Base-by-base conservation (phyloP, 2,113 vertebrate genomes). In the Talpa occidentalis region DNA sequence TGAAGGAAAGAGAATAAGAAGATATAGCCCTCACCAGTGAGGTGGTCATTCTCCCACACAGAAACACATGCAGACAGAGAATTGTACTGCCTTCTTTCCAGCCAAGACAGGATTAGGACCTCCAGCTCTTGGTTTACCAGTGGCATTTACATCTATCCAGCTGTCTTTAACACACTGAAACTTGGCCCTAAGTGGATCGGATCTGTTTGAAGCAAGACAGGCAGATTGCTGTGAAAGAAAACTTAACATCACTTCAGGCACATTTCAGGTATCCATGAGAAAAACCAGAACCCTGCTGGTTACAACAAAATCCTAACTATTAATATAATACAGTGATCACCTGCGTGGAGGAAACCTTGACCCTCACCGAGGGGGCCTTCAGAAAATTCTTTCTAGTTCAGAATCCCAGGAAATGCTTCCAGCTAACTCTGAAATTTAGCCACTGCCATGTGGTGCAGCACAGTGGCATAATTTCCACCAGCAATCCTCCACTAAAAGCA, bases 391-490 rank as follows among this genome's bases (percentile, higher is more conserved):
- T 88, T 83, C 59, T 73, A 78, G 54, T 72, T 56, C 10, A 76
- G 88, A 84, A 91, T 94, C 30, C 49, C 62, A 73, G 30, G 44
- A 90, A 95, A 88, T 10, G 19, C 30, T 70, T 94, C 59, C 79
- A 88, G 80, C 9, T 67, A 37, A 24, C 7, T 24, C 19, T 69
- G 44, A 93, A 77, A 64, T 15, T 10, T 2, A 89, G 72, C 56
- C 42, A 62, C n/a, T 8, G 5, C 79, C 40, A 52, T 10, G 73
- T 28, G 56, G 74, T 0, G 0, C 72, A 85, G 35, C 10, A 10
- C 72, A 79, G 83, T 22, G 64, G 60, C 11, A 10, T 22, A 26
- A 74, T 88, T 83, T 59, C 72, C 67, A 66, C 2, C n/a, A 54
- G 37, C 5, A 17, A 66, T 32, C 35, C 28, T 85, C 0, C 7